phyloP scores from a whole-genome alignment of 1,140 invertebrate genomes.

The Drosophila kurseongensis region DNA sequence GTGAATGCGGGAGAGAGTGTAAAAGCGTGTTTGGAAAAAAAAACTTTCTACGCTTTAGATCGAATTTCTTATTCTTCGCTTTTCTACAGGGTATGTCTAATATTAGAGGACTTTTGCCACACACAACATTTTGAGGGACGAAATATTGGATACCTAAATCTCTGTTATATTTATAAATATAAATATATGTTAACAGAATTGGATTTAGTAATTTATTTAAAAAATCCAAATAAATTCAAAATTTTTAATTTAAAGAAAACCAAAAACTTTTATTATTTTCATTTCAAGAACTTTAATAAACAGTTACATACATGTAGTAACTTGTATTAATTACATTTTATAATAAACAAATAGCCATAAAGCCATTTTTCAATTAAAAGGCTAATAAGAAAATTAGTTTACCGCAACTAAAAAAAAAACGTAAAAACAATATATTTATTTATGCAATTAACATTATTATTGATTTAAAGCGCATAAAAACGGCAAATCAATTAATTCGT shows the following conservation, averaged over 20 bases:
- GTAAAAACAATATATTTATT: background rate
- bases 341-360: background rate
- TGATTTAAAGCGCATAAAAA: constrained; percentile 3
- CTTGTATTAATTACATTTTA: background rate
- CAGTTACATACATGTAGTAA: no score
- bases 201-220: no score
- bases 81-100: background rate
- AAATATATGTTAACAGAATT: no score
- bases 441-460: background rate
- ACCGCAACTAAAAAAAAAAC: background rate
- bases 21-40: constrained; percentile 68
- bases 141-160: no score
- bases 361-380: no score
- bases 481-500: background rate
- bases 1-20: constrained; percentile 49
- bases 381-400: background rate
- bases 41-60: constrained; percentile 72
- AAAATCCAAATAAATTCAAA: no score
- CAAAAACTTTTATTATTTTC: no score
- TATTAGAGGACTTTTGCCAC: background rate
- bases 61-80: constrained; percentile 41
- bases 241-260: no score
- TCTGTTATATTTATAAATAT: no score
- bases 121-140: no score
- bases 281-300: no score